These are phyloP conservation scores for Alauda arvensis DNA, from an alignment of 2,797 vertebrate genomes.

Conservation along the genomic window DNA sequence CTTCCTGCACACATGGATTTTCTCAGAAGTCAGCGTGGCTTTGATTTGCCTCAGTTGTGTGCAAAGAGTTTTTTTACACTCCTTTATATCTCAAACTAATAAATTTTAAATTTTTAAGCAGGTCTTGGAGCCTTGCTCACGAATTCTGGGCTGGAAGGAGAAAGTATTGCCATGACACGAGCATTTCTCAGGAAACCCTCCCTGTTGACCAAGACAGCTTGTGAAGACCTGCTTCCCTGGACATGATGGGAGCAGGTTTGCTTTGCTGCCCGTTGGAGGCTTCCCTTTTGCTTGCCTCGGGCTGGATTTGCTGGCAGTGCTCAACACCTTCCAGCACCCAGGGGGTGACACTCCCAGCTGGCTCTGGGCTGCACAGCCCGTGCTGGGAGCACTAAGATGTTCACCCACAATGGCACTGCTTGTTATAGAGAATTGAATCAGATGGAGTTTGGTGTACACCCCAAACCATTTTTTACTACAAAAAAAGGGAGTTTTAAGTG, in stretches of 20 bases:
- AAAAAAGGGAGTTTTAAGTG: neutral
- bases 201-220: neutral
- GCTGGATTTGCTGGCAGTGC: neutral
- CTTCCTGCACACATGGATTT: neutral
- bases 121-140: neutral
- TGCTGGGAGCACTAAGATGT: accelerated
- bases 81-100: neutral
- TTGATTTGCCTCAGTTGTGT: neutral
- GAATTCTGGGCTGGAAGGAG: neutral
- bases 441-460: neutral
- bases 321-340: neutral
- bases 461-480: neutral
- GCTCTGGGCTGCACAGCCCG: neutral
- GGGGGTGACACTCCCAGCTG: neutral
- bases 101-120: neutral
- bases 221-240: neutral
- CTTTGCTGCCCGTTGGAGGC: accelerated
- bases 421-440: neutral
- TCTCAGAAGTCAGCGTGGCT: neutral
- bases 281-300: neutral
- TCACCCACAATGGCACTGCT: neutral
- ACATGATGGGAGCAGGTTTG: neutral
- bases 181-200: neutral
- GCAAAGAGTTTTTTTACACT: neutral
- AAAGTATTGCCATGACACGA: neutral